Evolutionary conservation across 2,888 invertebrate genomes (phyloP).

Genomic region (Drosophila nr. perissopoda): DNA sequence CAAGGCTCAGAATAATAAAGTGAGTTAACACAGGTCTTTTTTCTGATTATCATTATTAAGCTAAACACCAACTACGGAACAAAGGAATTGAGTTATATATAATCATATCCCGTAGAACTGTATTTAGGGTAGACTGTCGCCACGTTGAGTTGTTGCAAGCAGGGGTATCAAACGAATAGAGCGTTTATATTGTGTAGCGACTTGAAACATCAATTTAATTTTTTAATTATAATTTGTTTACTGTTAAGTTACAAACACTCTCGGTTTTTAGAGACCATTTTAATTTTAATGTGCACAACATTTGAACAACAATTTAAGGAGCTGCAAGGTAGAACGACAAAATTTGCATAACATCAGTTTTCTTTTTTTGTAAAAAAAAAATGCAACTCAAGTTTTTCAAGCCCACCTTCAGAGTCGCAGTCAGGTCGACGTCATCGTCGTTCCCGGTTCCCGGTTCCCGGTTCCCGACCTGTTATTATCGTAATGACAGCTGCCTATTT

Average conservation of each 20-base stretch:
- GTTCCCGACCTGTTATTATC: constrained; percentile 81
- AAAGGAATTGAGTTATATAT: background rate
- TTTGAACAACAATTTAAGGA: background rate
- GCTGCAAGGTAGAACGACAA: background rate
- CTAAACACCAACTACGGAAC: background rate
- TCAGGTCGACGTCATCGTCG: constrained; percentile 56
- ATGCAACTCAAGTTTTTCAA: constrained; percentile 46
- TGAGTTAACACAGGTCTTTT: background rate
- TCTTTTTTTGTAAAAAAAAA: constrained; percentile 15
- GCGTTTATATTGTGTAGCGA: background rate
- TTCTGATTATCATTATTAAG: background rate
- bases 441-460: constrained; percentile 47
- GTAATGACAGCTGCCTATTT: constrained; percentile 82
- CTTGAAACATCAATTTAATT: background rate
- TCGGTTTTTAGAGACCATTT: background rate
- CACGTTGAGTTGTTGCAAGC: background rate
- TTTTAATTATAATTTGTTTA: background rate
- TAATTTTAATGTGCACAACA: background rate
- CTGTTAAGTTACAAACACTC: background rate
- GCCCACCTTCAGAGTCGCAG: constrained; percentile 37
- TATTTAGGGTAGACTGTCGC: background rate
- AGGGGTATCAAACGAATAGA: background rate
- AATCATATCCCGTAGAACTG: background rate
- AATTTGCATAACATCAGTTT: constrained; percentile 8
- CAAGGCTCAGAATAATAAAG: background rate